Evolutionary conservation across 2,113 vertebrate genomes (phyloP), one percentile per base, ranked within the genome.

Genomic region (Siphamia tubifer): DNA sequence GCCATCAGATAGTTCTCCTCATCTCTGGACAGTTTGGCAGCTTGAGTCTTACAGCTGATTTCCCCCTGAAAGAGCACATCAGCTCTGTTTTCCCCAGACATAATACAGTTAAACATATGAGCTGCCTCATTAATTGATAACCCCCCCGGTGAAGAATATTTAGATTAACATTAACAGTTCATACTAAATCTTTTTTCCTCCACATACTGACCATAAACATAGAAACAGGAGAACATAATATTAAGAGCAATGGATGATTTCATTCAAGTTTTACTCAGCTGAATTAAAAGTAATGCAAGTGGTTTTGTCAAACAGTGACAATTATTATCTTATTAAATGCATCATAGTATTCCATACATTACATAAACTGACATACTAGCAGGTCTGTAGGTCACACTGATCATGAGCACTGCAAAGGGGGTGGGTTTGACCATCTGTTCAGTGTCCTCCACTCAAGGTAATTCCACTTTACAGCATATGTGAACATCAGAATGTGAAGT

Each of bases 401-500:
- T n/a, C n/a, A n/a, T n/a, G n/a, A n/a, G n/a, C n/a, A n/a, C n/a
- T n/a, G n/a, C 39, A 40, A 21, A 61, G 32, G 6, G 25, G 16
- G 68, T 56, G 34, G n/a, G 25, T 43, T 58, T 20, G 10, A 42
- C 63, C 48, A 62, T 63, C 68, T 63, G 65, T 68, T 65, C 38
- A 7, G 5, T 24, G 16, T 24, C 23, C 12, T 45, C 43, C n/a
- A 52, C 30, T 30, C 28, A 30, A 30, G 10, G 6, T 30, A 6
- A 7, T 2, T 16, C 44, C 8, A 10, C 25, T 48, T 3, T 20
- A 24, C n/a, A 16, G 28, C 4, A 15, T 17, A 28, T 23, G 28
- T 24, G n/a, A n/a, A n/a, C n/a, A n/a, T n/a, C n/a, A n/a, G n/a
- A n/a, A 25, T 16, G 8, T 11, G 8, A 23, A 16, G 20, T 68